phyloP scores from a whole-genome alignment of 2,888 invertebrate species.

The Scaptomyza polygonia region DNA sequence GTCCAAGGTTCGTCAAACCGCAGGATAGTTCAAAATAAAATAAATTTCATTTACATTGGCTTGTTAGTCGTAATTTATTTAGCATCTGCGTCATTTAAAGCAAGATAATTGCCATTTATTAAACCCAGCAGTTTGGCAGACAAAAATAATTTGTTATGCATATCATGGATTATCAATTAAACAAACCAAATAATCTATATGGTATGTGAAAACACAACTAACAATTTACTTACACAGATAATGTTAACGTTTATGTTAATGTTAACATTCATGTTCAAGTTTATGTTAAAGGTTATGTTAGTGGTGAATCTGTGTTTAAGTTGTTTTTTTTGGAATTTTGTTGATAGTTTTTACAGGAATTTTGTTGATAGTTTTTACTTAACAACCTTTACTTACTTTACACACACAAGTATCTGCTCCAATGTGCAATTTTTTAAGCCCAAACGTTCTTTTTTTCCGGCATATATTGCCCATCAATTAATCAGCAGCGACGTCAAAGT shows the following conservation, averaged over 20 bases:
- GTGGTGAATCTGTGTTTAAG: no score
- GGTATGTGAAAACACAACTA: no score
- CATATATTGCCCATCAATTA: constrained; percentile 54
- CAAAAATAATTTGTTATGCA: background rate
- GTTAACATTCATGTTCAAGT: no score
- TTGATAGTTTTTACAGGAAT: no score
- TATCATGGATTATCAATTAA: background rate
- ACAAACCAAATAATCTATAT: background rate
- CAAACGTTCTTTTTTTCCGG: constrained; percentile 44
- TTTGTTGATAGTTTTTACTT: no score
- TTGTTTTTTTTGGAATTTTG: no score
- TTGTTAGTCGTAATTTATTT: constrained; percentile 16
- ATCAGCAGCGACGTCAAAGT: constrained; percentile 66
- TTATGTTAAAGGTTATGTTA: no score
- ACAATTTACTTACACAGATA: no score
- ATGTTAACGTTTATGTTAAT: no score
- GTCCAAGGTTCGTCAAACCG: constrained; percentile 34
- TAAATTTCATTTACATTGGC: constrained; percentile 15
- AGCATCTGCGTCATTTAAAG: constrained; percentile 13
- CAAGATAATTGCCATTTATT: background rate
- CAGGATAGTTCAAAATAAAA: constrained; percentile 7
- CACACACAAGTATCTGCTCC: constrained; percentile 2
- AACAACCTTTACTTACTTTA: background rate
- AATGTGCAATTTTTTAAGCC: constrained; percentile 7
- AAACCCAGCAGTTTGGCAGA: no score